Evolutionary conservation across 2,888 invertebrate species (phyloP).

Genomic region (Phyllotreta striolata): DNA sequence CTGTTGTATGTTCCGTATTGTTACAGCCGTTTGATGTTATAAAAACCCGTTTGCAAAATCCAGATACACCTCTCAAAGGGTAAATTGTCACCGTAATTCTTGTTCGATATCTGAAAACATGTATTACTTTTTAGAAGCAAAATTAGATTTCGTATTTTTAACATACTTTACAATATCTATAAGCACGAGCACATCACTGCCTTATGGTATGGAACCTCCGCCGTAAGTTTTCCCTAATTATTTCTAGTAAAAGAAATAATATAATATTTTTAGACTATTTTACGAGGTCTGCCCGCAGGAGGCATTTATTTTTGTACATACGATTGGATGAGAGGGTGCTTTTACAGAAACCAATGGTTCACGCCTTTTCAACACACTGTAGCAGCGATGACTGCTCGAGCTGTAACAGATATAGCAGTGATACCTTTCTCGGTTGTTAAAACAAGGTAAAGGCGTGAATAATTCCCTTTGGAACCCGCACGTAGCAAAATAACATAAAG

Average conservation of each 20-base stretch:
- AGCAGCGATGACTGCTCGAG: not conserved
- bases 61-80: not conserved
- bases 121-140: not conserved
- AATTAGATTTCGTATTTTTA: not conserved
- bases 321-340: slow-evolving; percentile 5
- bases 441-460: not conserved
- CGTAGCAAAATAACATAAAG: too few relatives aligned
- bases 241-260: not conserved
- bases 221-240: slow-evolving; percentile 1
- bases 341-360: not conserved
- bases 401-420: slow-evolving; percentile 2
- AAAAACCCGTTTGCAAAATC: slow-evolving; percentile 15
- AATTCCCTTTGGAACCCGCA: not conserved
- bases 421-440: slow-evolving; percentile 16
- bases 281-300: slow-evolving; percentile 5
- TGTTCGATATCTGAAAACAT: not conserved
- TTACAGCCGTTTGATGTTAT: slow-evolving; percentile 6
- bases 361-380: slow-evolving; percentile 2
- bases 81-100: not conserved
- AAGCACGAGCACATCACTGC: not conserved
- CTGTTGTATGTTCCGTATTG: not conserved
- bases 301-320: slow-evolving; percentile 10
- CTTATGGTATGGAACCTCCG: slow-evolving; percentile 11
- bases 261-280: slow-evolving; percentile 12
- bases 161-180: not conserved